Conservation (phyloP, 2,888 invertebrate genomes). For the Aphodius granarius region DNA sequence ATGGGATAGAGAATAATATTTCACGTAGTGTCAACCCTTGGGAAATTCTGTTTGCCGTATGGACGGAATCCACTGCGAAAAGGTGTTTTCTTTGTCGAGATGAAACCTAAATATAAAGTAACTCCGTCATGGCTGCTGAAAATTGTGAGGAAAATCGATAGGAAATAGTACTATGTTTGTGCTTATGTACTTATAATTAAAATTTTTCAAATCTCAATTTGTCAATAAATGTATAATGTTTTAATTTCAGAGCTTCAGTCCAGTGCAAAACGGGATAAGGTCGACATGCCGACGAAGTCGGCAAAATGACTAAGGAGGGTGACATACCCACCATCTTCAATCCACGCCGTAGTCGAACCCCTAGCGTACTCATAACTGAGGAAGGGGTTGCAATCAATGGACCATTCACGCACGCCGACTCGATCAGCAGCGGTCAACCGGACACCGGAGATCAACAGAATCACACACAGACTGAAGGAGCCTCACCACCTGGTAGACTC, state of each 20-base stretch:
- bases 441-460: conserved; percentile 54
- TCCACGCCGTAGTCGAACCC: conserved; percentile 56
- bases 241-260: not conserved
- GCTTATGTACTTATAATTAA: no score
- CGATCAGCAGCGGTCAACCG: conserved; percentile 48
- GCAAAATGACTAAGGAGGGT: conserved; percentile 68
- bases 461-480: conserved; percentile 43
- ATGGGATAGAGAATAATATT: not conserved
- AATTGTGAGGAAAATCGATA: not conserved
- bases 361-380: conserved; percentile 51
- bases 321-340: conserved; percentile 83
- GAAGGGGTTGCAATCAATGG: conserved; percentile 48
- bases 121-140: not conserved
- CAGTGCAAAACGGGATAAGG: not conserved
- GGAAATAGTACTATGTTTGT: no score
- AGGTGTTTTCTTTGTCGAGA: not conserved
- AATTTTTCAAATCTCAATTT: no score
- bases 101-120: not conserved
- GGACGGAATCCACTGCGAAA: not conserved
- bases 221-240: not conserved
- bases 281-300: not conserved
- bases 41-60: not conserved
- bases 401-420: conserved; percentile 49
- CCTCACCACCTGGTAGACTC: conserved; percentile 50
- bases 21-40: not conserved